These are phyloP conservation scores for Gymnodraco acuticeps DNA, from an alignment of 2,797 vertebrate species.

Conservation along the genomic window DNA sequence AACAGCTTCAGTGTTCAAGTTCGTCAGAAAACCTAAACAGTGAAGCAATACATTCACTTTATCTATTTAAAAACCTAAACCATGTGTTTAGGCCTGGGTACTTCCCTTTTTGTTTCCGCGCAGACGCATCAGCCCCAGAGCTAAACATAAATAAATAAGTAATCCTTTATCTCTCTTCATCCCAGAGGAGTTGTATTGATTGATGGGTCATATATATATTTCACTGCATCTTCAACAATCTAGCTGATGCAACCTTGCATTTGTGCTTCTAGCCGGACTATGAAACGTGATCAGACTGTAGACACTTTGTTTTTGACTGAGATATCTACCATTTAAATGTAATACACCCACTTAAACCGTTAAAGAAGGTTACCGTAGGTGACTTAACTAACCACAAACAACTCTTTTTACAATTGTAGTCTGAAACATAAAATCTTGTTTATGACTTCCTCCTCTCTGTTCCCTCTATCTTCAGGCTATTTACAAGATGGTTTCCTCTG, in stretches of 20 bases:
- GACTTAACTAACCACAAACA: background rate
- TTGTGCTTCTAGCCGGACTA: background rate
- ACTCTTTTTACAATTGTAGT: background rate
- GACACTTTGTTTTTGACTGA: background rate
- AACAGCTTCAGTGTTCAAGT: background rate
- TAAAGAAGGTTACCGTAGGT: background rate
- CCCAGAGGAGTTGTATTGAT: constrained; percentile 22
- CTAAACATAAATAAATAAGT: constrained; percentile 25
- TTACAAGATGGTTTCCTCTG: constrained; percentile 99
- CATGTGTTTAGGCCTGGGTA: background rate
- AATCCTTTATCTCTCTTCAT: constrained; percentile 28
- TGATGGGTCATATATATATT: constrained; percentile 1
- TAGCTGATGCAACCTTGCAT: constrained; percentile 1
- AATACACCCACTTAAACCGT: background rate
- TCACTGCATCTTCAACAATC: constrained; percentile 9
- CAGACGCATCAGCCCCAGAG: background rate
- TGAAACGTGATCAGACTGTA: constrained; percentile 1
- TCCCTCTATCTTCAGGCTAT: constrained; percentile 88
- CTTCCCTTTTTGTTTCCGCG: constrained; percentile 29
- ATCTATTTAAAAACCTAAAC: constrained; percentile 2
- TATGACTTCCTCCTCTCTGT: background rate
- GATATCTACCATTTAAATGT: constrained; percentile 7
- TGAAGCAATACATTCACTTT: background rate
- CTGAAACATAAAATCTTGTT: background rate
- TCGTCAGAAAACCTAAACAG: background rate